phyloP scores from a whole-genome alignment of 2,888 invertebrate species.

The Nymphalis polychloros region DNA sequence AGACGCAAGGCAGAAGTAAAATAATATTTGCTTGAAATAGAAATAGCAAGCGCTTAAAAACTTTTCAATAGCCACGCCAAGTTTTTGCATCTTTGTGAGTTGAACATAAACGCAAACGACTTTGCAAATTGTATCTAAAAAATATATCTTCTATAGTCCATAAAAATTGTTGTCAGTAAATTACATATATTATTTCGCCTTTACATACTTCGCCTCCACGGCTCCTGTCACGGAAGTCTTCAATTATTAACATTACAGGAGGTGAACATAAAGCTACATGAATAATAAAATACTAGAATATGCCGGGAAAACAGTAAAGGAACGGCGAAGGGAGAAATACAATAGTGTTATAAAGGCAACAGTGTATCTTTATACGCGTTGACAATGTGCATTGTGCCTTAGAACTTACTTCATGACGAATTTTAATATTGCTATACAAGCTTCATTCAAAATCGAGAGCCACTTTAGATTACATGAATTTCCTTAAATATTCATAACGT shows the following conservation, averaged over 20 bases:
- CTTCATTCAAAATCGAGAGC: slow-evolving; percentile 54
- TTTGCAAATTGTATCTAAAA: slow-evolving; percentile 35
- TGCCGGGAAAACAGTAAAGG: slow-evolving; percentile 71
- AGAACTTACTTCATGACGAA: slow-evolving; percentile 48
- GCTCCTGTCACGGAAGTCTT: slow-evolving; percentile 65
- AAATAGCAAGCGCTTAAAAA: slow-evolving; percentile 23
- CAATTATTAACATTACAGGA: slow-evolving; percentile 76
- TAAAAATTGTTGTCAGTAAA: slow-evolving; percentile 44
- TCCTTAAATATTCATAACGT: slow-evolving; percentile 51
- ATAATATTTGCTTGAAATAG: slow-evolving; percentile 12
- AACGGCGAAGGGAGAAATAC: slow-evolving; percentile 71
- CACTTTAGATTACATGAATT: slow-evolving; percentile 37
- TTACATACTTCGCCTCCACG: slow-evolving; percentile 45
- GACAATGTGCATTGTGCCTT: slow-evolving; percentile 77
- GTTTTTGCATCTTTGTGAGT: slow-evolving; percentile 22
- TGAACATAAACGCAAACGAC: slow-evolving; percentile 30
- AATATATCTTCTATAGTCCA: slow-evolving; percentile 34
- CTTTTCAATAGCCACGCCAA: slow-evolving; percentile 25
- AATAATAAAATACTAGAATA: slow-evolving; percentile 76
- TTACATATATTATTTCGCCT: slow-evolving; percentile 47
- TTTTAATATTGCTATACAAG: slow-evolving; percentile 54
- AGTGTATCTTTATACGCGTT: slow-evolving; percentile 76
- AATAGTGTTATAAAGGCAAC: slow-evolving; percentile 77
- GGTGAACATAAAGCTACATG: slow-evolving; percentile 67
- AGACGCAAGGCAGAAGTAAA: background rate